Evolutionary conservation across 2,797 vertebrate genomes (phyloP), one percentile per base, ranked within the genome.

Genomic region (Clarias pachynema): DNA sequence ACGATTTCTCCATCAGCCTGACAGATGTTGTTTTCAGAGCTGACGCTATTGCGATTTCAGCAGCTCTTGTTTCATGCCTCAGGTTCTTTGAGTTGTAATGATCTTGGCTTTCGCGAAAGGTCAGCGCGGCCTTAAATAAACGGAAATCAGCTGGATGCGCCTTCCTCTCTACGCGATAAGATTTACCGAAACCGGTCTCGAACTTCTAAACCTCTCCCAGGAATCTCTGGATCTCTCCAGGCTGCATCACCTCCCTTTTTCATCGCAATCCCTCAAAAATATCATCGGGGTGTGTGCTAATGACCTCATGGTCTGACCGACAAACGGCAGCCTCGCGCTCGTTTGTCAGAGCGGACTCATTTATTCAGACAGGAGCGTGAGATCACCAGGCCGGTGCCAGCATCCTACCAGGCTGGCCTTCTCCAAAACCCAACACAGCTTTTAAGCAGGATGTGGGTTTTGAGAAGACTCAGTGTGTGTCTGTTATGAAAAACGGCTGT

Each of bases 251-350:
- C 66, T 34, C 68, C 49, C n/a, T 59, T 26, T 74, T 81, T 22
- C 14, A 59, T 74, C 2, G 2, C 8, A 53, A 34, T 37, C 74
- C 1, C 26, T 81, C 57, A 20, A 5, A 73, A 80, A 53, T 74
- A 56, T 77, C 29, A 44, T 15, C 77, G 24, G 68, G 40, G 57
- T 63, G 53, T 78, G 62, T 78, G 5, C 37, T 31, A 5, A 73
- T 74, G 81, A 66, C 62, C 74, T 89, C 92, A 91, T 90, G 92
- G 92, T 90, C 91, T 72, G 91, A 91, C 91, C 92, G 89, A 68
- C 37, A 44, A 78, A 82, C 72, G 18, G 79, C 65, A 86, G 72
- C 49, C 49, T 69, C 5, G 2, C 59, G 26, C 72, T 74, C 63
- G 2, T 65, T 86, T 87, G 88, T 84, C 84, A 57, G 75, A 57